Evolutionary conservation across 2,113 vertebrate species (phyloP).

Genomic region (Epinephelus cyanopodus): DNA sequence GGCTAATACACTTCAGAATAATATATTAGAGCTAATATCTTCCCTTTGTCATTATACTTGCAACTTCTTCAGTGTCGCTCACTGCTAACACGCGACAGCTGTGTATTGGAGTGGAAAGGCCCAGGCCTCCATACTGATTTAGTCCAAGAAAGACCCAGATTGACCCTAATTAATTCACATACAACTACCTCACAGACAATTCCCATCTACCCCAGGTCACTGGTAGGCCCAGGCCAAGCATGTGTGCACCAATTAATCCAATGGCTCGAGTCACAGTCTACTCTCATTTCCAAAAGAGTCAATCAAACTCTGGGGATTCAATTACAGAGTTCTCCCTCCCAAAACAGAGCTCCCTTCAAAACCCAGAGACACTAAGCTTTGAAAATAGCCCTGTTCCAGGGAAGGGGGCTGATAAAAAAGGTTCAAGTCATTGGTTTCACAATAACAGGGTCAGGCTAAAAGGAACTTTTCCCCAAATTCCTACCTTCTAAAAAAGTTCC

Average conservation of each 20-base stretch:
- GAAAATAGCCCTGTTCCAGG: neutral
- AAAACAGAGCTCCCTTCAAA: neutral
- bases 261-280: conserved; percentile 57
- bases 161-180: conserved; percentile 35
- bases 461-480: conserved; percentile 52
- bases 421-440: neutral
- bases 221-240: conserved; percentile 19
- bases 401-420: neutral
- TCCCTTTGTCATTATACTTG: neutral
- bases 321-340: neutral
- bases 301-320: conserved; percentile 19
- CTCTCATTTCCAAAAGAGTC: conserved; percentile 55
- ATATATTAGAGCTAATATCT: neutral
- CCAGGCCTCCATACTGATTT: conserved; percentile 22
- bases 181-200: conserved; percentile 31
- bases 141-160: conserved; percentile 8
- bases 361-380: neutral
- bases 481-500: conserved; percentile 67
- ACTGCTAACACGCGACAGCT: neutral
- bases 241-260: conserved; percentile 63
- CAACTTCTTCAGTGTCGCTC: neutral
- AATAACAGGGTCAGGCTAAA: conserved; percentile 13
- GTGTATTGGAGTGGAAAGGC: conserved; percentile 13
- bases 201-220: conserved; percentile 26
- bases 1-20: neutral